phyloP scores from a whole-genome alignment of 2,888 invertebrate species.

The Dynastes grantii region DNA sequence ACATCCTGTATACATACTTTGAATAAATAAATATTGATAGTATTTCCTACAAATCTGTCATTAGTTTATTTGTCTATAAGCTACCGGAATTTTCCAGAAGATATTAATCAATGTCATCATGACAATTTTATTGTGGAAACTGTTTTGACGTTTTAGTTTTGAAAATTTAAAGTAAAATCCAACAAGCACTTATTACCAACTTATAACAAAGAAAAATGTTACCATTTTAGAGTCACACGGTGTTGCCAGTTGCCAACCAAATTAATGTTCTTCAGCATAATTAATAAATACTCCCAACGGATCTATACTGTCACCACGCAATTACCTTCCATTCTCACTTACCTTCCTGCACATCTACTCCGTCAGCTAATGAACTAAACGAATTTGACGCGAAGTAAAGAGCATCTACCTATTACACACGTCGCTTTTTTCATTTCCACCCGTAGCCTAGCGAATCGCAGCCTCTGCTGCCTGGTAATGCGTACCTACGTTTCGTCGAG shows the following conservation, averaged over 20 bases:
- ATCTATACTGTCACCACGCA: not conserved
- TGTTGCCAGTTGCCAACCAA: not conserved
- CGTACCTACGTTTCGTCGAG: conserved; percentile 79
- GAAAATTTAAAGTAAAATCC: too few relatives aligned
- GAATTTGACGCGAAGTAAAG: conserved; percentile 34
- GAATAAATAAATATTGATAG: too few relatives aligned
- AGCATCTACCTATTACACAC: not conserved
- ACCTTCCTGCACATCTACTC: not conserved
- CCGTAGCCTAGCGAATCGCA: conserved; percentile 63
- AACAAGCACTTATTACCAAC: too few relatives aligned
- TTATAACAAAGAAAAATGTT: not conserved
- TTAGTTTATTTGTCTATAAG: too few relatives aligned
- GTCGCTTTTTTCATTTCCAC: conserved; percentile 14
- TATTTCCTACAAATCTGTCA: too few relatives aligned
- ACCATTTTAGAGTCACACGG: not conserved
- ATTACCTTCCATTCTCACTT: not conserved
- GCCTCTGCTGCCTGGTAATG: conserved; percentile 64
- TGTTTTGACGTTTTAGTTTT: too few relatives aligned
- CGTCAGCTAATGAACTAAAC: conserved; percentile 26
- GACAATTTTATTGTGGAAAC: too few relatives aligned
- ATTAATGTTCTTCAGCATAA: conserved; percentile 15
- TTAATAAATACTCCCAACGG: conserved; percentile 16
- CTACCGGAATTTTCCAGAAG: too few relatives aligned
- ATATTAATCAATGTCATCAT: too few relatives aligned
- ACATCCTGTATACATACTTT: too few relatives aligned